Percentiles rank a stretch among this genome's conserved stretches.
Conservation (phyloP, 2,113 vertebrate genomes). For the rat (Rattus norvegicus) region GRCr8 NC_086020.1:231531501-231532000, state of each 20-base stretch:
- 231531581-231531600: background rate
- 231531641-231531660: background rate
- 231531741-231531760: background rate
- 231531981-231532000: slow-evolving; percentile 38
- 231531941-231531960: background rate
- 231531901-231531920: background rate
- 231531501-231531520: background rate
- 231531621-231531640: background rate
- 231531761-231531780: background rate
- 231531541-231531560: background rate
- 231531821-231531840: background rate
- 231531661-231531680: slow-evolving; percentile 11
- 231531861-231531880: background rate
- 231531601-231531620: background rate
- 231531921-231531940: background rate
- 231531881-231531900: background rate
- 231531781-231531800: background rate
- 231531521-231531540: background rate
- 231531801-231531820: background rate
- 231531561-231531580: background rate
- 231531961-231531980: slow-evolving; percentile 11
- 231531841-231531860: background rate
- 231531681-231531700: background rate
- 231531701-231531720: background rate
- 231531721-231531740: background rate